Base-by-base conservation (phyloP, 1,140 invertebrate species). In the Phenacoccus solenopsis region DNA sequence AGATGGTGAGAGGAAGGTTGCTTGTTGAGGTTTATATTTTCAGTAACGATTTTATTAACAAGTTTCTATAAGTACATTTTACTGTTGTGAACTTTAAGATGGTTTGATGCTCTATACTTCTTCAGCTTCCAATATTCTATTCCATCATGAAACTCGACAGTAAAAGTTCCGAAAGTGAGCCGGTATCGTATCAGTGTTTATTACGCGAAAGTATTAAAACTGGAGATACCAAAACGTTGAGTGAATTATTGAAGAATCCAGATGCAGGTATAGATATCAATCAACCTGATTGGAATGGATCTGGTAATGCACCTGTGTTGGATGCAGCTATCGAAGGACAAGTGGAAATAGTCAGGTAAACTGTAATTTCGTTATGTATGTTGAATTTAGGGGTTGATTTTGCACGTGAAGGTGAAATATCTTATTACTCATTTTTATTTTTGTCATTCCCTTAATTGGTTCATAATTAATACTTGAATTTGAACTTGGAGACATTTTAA, bases 211-310 rank as follows among this genome's bases (percentile, higher is more conserved):
- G 79, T 79, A 9, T 76, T 78, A 16, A 73, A 77, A 24, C 71
- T 73, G 13, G 76, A 77, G 20, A 76, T 80, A 68, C 73, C 12
- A 64, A 64, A 25, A 20, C 21, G 4, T 24, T 72, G 7, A 72
- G 73, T 22, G 72, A 70, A 27, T 73, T 80, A 68, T 73, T 74
- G 38, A 69, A 72, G 38, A 72, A 78, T 68, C 69, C 80, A 68
- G 72, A 74, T 27, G 71, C 69, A 30, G 78, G 78, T 10, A 74
- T 73, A 24, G 75, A 80, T 72, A 75, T 76, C 49, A 76, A 81
- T 74, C 78, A 80, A 75, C 79, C 78, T 70, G 78, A 80, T 76
- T 80, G 79, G 78, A 77, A 78, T 71, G 76, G 77, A 68, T 78
- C 76, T 68, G 79, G 79, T 38, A 78, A 80, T 76, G 76, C 79